Evolutionary conservation across 2,113 vertebrate species (phyloP).

Genomic region (Dolichotis patagonum): DNA sequence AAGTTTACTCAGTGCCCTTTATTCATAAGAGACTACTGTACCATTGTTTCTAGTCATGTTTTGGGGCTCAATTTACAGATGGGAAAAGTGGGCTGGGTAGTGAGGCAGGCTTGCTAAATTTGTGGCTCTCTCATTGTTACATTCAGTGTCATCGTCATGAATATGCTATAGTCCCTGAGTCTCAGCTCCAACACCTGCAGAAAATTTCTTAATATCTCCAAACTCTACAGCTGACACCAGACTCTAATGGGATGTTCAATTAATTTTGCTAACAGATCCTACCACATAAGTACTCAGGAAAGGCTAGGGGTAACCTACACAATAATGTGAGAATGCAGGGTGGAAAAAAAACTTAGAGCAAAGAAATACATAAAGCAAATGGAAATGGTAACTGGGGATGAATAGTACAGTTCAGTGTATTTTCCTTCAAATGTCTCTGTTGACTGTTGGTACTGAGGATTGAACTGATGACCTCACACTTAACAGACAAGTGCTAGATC

Average conservation of each 20-base stretch:
- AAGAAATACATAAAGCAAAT: not conserved
- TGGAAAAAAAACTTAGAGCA: not conserved
- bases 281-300: not conserved
- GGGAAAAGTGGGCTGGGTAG: not conserved
- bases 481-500: no score
- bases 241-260: not conserved
- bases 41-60: not conserved
- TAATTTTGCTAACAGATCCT: not conserved
- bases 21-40: not conserved
- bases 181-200: not conserved
- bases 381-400: not conserved
- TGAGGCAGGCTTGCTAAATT: not conserved
- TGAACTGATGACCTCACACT: no score
- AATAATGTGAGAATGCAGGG: not conserved
- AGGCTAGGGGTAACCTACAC: not conserved
- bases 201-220: conserved; percentile 14
- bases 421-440: not conserved
- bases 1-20: not conserved
- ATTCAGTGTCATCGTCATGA: not conserved
- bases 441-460: not conserved
- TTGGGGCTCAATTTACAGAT: not conserved
- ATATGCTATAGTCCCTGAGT: not conserved
- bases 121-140: not conserved
- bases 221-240: not conserved
- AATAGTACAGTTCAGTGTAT: not conserved